phyloP scores from a whole-genome alignment of 1,140 invertebrate genomes.

The Drosophila lacertosa region DNA sequence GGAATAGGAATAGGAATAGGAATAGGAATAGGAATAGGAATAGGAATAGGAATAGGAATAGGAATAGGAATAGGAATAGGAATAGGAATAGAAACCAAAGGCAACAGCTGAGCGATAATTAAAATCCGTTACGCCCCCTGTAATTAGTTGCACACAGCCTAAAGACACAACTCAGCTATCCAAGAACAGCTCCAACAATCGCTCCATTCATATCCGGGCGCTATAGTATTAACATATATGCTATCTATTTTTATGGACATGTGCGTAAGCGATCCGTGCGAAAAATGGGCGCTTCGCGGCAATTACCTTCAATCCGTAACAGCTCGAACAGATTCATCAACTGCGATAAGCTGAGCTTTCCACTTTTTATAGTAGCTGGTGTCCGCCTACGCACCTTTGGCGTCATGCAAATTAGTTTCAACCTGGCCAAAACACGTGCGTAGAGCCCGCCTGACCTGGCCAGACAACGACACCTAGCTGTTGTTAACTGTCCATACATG shows the following conservation, averaged over 20 bases:
- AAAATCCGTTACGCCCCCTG: conserved; percentile 77
- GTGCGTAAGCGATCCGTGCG: conserved; percentile 82
- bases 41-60: no score
- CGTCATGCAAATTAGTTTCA: conserved; percentile 76
- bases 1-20: no score
- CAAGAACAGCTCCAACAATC: not conserved
- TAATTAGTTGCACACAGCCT: conserved; percentile 70
- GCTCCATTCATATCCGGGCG: conserved; percentile 55
- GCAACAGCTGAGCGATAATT: conserved; percentile 61
- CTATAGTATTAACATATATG: conserved; percentile 31
- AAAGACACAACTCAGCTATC: conserved; percentile 19
- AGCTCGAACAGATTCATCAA: conserved; percentile 60
- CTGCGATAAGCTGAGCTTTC: conserved; percentile 68
- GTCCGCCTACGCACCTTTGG: conserved; percentile 75
- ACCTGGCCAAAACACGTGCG: conserved; percentile 54
- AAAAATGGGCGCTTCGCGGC: conserved; percentile 82
- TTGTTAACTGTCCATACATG: conserved; percentile 18
- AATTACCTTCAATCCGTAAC: conserved; percentile 75
- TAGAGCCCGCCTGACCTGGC: conserved; percentile 37
- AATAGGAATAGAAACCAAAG: conserved; percentile 64
- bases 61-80: conserved; percentile 4
- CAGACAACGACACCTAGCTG: conserved; percentile 27
- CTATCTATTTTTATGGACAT: conserved; percentile 79
- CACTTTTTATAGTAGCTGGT: conserved; percentile 11
- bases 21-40: no score